These are phyloP conservation scores for Prenolepis imparis DNA, from an alignment of 2,888 invertebrate species.

Conservation along the genomic window DNA sequence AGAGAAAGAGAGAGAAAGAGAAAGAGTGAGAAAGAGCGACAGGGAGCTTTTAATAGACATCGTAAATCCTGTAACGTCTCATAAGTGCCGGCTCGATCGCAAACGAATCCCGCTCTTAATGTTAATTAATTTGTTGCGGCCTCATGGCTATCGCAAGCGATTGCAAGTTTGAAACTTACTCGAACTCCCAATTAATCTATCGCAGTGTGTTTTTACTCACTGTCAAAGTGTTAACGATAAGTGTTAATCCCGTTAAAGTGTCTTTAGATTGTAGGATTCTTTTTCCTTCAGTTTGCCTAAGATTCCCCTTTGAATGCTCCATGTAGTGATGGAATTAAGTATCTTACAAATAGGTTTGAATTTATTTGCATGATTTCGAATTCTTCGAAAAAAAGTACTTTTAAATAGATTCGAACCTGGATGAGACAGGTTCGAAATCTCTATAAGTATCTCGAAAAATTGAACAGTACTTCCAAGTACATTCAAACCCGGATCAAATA, in stretches of 20 bases:
- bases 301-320: background rate
- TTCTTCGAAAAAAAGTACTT: too few relatives aligned
- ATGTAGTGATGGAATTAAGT: too few relatives aligned
- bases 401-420: too few relatives aligned
- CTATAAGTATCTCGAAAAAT: too few relatives aligned
- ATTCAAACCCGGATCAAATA: too few relatives aligned
- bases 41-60: conserved; percentile 72
- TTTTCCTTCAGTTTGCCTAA: background rate
- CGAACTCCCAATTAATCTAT: background rate
- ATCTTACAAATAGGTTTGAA: too few relatives aligned
- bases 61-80: conserved; percentile 64
- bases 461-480: too few relatives aligned
- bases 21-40: too few relatives aligned
- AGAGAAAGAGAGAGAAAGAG: background rate
- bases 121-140: conserved; percentile 33
- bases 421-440: too few relatives aligned
- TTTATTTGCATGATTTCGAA: too few relatives aligned
- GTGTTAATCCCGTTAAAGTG: background rate
- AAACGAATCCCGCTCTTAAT: conserved; percentile 59
- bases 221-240: background rate
- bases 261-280: conserved; percentile 21
- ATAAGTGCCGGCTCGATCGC: conserved; percentile 60
- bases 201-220: background rate
- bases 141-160: conserved; percentile 4
- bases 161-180: conserved; percentile 5